Evolutionary conservation across 2,113 vertebrate species (phyloP).

Genomic region (Miniopterus natalensis): DNA sequence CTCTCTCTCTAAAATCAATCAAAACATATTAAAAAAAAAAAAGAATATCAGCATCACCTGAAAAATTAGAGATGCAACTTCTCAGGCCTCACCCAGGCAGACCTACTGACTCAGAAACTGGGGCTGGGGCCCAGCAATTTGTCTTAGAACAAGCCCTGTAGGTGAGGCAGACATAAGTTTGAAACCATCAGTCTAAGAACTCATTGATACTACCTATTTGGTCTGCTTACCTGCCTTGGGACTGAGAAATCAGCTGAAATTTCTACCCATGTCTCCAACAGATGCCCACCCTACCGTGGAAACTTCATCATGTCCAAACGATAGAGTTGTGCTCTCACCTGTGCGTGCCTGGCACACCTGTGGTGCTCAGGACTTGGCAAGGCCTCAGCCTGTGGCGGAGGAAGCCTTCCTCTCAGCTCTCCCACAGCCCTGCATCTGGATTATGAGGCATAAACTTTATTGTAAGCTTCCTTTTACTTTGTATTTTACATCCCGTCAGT

Average conservation of each 20-base stretch:
- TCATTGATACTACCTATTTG: background rate
- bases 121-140: background rate
- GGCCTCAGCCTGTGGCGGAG: background rate
- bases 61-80: background rate
- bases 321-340: constrained; percentile 15
- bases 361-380: background rate
- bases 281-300: background rate
- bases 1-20: too few relatives aligned
- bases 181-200: background rate
- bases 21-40: too few relatives aligned
- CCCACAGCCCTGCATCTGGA: constrained; percentile 34
- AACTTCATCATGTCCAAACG: background rate
- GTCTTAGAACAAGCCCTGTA: background rate
- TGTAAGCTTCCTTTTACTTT: constrained; percentile 45
- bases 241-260: background rate
- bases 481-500: constrained; percentile 27
- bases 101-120: background rate
- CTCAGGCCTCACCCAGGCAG: background rate
- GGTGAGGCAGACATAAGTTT: background rate
- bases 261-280: background rate
- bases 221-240: background rate
- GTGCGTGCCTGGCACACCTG: background rate
- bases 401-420: background rate
- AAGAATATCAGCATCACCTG: background rate
- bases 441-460: background rate